A percentile compares a stretch with the other conserved stretches of the same genome.
Evolutionary conservation across 2,797 vertebrate species (phyloP).

Genomic region (Sebastes cheni): DNA sequence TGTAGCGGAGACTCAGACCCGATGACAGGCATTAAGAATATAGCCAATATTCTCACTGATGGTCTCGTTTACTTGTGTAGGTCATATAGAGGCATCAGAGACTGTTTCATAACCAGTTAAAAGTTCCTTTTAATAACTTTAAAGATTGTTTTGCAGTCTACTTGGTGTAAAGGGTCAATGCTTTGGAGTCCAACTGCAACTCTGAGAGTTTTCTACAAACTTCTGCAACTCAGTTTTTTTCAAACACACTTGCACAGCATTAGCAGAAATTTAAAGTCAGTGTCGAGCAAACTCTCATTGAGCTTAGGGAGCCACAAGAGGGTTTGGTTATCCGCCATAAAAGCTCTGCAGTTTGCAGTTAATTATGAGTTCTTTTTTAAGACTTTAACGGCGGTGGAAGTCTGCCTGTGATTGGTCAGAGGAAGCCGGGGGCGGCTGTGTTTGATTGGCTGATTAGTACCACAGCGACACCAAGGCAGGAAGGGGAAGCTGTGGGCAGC

Average conservation of each 20-base stretch:
- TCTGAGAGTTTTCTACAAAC: not conserved
- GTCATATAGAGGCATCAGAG: no score
- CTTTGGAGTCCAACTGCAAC: not conserved
- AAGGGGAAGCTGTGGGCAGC: slow-evolving; percentile 35
- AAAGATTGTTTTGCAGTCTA: no score
- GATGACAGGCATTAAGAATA: not conserved
- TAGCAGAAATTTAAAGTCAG: not conserved
- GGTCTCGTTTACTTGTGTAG: no score
- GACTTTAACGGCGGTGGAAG: slow-evolving; percentile 2
- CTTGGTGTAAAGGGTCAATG: not conserved
- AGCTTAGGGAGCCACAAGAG: not conserved
- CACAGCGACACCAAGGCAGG: not conserved
- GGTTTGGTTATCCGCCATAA: slow-evolving; percentile 6
- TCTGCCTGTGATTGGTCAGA: slow-evolving; percentile 18
- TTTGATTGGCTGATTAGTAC: slow-evolving; percentile 37
- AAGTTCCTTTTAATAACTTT: no score
- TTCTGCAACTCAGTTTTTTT: not conserved
- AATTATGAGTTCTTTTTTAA: slow-evolving; percentile 44
- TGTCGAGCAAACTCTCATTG: not conserved
- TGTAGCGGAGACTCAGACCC: no score
- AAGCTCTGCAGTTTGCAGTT: slow-evolving; percentile 11
- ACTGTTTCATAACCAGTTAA: no score
- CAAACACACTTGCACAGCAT: not conserved
- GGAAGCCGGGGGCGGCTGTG: not conserved
- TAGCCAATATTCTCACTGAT: not conserved